These are phyloP conservation scores for Perca fluviatilis DNA, from an alignment of 2,113 vertebrate genomes.

Conservation along the genomic window DNA sequence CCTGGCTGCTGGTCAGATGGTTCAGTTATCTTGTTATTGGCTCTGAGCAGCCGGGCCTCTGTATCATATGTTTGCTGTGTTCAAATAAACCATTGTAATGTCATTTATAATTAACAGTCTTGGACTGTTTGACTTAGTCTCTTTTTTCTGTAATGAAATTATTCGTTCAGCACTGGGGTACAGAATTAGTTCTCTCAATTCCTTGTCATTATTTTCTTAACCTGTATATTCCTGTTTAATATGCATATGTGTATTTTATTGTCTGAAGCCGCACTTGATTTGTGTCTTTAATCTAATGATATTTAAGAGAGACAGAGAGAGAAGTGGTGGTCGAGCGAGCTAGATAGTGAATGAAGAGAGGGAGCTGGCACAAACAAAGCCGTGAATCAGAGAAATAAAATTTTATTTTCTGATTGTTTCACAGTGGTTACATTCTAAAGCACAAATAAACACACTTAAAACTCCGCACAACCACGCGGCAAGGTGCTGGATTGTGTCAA, in stretches of 20 bases:
- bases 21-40: slow-evolving; percentile 16
- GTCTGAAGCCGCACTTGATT: not conserved
- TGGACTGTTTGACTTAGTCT: not conserved
- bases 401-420: no score
- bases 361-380: no score
- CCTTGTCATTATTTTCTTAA: not conserved
- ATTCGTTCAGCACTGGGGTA: no score
- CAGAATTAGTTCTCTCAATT: not conserved
- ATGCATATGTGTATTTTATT: not conserved
- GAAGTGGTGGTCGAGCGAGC: no score
- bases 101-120: not conserved
- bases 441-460: no score
- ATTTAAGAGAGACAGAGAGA: no score
- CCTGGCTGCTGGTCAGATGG: slow-evolving; percentile 1
- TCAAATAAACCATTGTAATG: not conserved
- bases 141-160: not conserved
- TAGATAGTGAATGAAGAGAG: no score
- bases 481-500: no score
- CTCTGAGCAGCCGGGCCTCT: not conserved
- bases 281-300: not conserved
- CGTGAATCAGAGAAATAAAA: no score
- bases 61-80: not conserved
- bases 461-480: no score
- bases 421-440: no score
- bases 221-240: not conserved